phyloP scores from a whole-genome alignment of 1,140 invertebrate species.

The Stegodyphus dumicola region DNA sequence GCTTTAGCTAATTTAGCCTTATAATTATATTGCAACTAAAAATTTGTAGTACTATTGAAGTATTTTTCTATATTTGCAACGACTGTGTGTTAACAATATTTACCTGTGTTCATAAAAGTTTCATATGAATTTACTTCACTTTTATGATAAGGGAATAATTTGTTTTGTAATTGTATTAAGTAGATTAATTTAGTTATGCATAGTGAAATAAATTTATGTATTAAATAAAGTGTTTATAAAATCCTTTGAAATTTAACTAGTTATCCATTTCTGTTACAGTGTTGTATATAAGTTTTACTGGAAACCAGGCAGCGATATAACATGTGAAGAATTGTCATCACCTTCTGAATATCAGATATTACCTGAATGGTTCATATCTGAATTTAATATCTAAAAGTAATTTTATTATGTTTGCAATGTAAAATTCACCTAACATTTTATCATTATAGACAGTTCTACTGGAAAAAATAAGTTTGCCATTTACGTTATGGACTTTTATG shows the following conservation, averaged over 20 bases:
- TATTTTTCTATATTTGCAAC: background rate
- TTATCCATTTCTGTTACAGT: conserved; percentile 63
- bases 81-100: background rate
- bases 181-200: background rate
- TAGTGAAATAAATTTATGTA: background rate
- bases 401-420: too few species aligned
- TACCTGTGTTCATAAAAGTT: background rate
- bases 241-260: background rate
- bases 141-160: background rate
- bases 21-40: too few species aligned
- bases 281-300: conserved; percentile 70
- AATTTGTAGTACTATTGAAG: too few species aligned
- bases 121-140: background rate
- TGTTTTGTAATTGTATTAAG: background rate
- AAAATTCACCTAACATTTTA: too few species aligned
- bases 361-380: conserved; percentile 68
- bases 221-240: background rate
- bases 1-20: too few species aligned
- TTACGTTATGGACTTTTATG: too few species aligned
- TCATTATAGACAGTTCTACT: too few species aligned
- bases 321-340: conserved; percentile 61
- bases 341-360: conserved; percentile 66
- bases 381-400: too few species aligned
- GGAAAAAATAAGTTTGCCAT: too few species aligned
- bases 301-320: conserved; percentile 64